Conservation (phyloP, 1,140 invertebrate genomes). For the Solenopsis invicta region DNA sequence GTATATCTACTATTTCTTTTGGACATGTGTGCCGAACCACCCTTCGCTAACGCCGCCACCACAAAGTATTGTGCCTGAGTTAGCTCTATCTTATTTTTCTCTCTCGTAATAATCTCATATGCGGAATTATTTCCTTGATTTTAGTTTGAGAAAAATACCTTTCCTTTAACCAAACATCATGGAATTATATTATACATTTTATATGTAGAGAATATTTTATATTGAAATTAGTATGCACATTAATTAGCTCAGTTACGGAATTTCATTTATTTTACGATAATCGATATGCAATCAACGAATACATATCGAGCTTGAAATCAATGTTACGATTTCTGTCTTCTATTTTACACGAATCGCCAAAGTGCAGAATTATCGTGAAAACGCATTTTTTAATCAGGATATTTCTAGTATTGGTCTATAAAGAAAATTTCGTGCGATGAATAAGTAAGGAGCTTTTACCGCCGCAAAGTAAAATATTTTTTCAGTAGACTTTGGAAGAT, state of each 20-base stretch:
- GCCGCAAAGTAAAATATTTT: conserved; percentile 52
- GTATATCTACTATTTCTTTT: conserved; percentile 80
- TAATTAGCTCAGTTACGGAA: background rate
- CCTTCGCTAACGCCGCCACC: conserved; percentile 69
- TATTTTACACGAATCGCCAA: background rate
- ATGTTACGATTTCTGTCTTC: conserved; percentile 3
- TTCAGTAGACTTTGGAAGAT: conserved; percentile 32
- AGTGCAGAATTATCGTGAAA: background rate
- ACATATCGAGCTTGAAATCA: background rate
- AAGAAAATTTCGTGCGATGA: conserved; percentile 29
- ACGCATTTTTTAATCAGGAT: conserved; percentile 5
- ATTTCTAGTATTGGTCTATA: background rate
- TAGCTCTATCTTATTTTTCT: conserved; percentile 75
- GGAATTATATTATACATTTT: background rate
- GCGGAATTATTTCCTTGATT: conserved; percentile 67
- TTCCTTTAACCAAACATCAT: background rate
- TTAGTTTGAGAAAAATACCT: conserved; percentile 11
- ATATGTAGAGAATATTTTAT: background rate
- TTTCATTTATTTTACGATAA: conserved; percentile 2
- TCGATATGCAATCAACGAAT: background rate
- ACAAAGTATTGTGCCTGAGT: conserved; percentile 72
- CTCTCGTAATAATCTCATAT: conserved; percentile 68
- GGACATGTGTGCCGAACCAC: conserved; percentile 77
- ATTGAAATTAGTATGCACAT: background rate
- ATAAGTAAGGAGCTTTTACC: conserved; percentile 14